Conservation (phyloP, 2,797 vertebrate species). For the Zalophus californianus region DNA sequence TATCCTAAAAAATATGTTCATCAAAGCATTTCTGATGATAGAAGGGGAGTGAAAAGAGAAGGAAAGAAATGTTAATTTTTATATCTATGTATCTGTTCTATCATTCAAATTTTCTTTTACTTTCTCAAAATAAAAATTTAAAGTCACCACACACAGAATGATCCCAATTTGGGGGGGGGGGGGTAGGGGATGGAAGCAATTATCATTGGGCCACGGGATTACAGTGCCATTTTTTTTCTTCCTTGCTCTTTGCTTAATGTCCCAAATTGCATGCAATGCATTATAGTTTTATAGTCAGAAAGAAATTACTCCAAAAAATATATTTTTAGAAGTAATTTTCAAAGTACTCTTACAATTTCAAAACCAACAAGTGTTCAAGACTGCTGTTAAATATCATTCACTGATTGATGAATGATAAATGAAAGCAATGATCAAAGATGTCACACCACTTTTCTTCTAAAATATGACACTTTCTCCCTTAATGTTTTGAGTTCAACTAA, state of each 20-base stretch:
- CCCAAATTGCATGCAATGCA: background rate
- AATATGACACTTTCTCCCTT: slow-evolving; percentile 7
- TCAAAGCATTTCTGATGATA: background rate
- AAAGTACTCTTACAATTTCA: slow-evolving; percentile 30
- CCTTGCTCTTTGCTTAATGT: slow-evolving; percentile 7
- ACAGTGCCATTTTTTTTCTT: background rate
- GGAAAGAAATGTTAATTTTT: background rate
- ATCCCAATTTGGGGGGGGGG: background rate
- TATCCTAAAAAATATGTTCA: slow-evolving; percentile 10
- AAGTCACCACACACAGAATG: slow-evolving; percentile 18
- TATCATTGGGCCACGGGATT: background rate
- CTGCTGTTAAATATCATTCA: slow-evolving; percentile 37
- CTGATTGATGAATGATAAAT: background rate
- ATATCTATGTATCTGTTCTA: background rate
- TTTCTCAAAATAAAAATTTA: slow-evolving; percentile 35
- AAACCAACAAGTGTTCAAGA: background rate
- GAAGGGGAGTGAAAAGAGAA: background rate
- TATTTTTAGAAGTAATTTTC: slow-evolving; percentile 31
- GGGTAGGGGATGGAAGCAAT: background rate
- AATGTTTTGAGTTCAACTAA: slow-evolving; percentile 27
- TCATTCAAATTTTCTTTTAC: slow-evolving; percentile 23
- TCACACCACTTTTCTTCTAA: slow-evolving; percentile 21
- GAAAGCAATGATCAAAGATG: slow-evolving; percentile 1
- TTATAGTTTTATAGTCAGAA: background rate
- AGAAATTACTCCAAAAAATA: slow-evolving; percentile 15